Percentiles rank a stretch among this genome's conserved stretches.
Conservation (phyloP, 1,140 invertebrate species). For the Rhizoglyphus robini region DNA sequence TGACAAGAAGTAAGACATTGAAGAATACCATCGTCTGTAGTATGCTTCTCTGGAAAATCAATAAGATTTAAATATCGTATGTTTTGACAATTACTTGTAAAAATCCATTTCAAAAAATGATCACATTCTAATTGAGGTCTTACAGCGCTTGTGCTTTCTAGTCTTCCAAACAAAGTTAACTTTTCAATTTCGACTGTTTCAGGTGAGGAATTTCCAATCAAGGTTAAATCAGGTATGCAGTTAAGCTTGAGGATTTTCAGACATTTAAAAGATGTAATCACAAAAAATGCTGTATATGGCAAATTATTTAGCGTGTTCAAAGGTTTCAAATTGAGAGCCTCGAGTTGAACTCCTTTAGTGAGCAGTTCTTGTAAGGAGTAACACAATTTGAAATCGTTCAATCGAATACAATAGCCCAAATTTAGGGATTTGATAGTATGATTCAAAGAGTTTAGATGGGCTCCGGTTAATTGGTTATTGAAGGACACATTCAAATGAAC, state of each 20-base stretch:
- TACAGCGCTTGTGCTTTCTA: no score
- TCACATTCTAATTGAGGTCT: neutral
- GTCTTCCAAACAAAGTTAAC: neutral
- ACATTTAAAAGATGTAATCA: neutral
- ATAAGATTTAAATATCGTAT: neutral
- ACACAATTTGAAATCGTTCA: neutral
- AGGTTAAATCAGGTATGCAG: neutral
- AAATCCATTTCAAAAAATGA: neutral
- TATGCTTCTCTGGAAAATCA: neutral
- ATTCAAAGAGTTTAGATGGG: neutral
- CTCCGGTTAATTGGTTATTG: neutral
- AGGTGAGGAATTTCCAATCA: neutral
- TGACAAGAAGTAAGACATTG: neutral
- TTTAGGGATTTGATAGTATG: neutral
- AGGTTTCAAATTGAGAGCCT: neutral
- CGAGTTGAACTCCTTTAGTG: neutral
- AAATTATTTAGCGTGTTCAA: neutral
- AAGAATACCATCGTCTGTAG: neutral
- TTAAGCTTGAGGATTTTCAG: neutral
- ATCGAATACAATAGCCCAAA: neutral
- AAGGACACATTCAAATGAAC: slow-evolving; percentile 1
- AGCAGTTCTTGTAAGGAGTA: neutral
- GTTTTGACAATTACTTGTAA: neutral
- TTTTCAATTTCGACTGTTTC: neutral
- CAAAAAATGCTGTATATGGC: neutral